These are phyloP conservation scores for Vulpes vulpes DNA, from an alignment of 2,113 vertebrate genomes.

Conservation along the genomic window DNA sequence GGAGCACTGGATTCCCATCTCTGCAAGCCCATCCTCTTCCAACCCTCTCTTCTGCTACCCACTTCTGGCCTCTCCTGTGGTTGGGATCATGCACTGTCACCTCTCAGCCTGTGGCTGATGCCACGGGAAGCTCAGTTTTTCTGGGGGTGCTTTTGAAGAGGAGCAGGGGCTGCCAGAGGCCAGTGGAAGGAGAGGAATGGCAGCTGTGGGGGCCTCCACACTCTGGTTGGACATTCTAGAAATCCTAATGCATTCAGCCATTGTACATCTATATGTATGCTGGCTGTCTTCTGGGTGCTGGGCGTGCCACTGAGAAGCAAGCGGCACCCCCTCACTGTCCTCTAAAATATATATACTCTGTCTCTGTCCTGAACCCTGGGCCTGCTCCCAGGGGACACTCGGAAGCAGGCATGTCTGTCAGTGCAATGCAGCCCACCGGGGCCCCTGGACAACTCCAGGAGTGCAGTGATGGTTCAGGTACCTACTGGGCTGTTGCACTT, in stretches of 20 bases:
- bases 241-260: background rate
- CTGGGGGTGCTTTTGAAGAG: background rate
- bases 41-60: background rate
- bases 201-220: background rate
- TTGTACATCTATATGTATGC: background rate
- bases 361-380: background rate
- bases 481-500: background rate
- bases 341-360: background rate
- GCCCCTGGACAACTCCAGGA: background rate
- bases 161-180: rapidly evolving
- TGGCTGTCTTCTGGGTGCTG: background rate
- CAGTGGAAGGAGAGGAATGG: background rate
- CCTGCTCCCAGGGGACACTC: no score
- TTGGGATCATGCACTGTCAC: rapidly evolving
- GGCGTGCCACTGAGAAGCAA: background rate
- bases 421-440: rapidly evolving
- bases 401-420: background rate
- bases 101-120: background rate
- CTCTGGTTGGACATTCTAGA: background rate
- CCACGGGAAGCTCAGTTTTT: background rate
- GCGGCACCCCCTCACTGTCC: background rate
- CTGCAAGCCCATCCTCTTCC: background rate
- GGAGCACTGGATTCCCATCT: background rate
- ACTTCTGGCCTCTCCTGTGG: background rate
- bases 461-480: background rate